Base-by-base conservation (phyloP, 2,113 vertebrate species). In the Potamarius usumacintae region DNA sequence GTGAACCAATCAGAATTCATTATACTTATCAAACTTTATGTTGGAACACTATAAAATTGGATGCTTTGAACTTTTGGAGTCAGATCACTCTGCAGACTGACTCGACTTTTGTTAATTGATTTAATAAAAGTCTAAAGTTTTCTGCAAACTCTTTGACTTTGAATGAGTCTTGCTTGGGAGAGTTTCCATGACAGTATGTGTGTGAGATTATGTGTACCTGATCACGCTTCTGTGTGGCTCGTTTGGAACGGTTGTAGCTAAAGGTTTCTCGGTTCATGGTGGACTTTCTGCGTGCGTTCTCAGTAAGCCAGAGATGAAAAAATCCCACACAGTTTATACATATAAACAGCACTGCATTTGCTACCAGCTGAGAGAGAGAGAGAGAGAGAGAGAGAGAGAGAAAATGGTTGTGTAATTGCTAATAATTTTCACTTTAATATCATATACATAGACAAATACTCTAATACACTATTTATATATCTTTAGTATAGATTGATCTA, bases 311-410 rank as follows among this genome's bases (percentile, higher is more conserved):
- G 88, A 96, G 95, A 90, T 98, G 97, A 88, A 97, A 98, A 0
- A 94, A 90, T 4, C 97, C 97, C 0, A 96, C 91, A 25, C 94
- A 92, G 78, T 98, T 98, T 27, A 96, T 95, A 30, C 97, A 97
- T 77, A 95, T 30, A 22, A 98, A 96, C 77, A 98, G 79, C 53
- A 98, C 90, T 0, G 92, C 94, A 0, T 98, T 97, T 1, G 97
- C 96, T 57, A 96, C 91, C 90, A 98, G 85, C 97, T 97, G 91
- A 15, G 20, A 55, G 42, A 87, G 8, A 30, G 42, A 42, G 42
- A 42, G 42, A 42, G 42, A 42, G 42, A 42, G 34, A 42, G 15
- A 48, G 48, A 87, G 4, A 22, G 15, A 27, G 7, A 34, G 50
- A 55, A 55, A 1, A 42, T 4, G 50, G 14, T 80, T 4, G 14